Evolutionary conservation across 2,888 invertebrate species (phyloP).

Genomic region (Tupiocoris notatus): DNA sequence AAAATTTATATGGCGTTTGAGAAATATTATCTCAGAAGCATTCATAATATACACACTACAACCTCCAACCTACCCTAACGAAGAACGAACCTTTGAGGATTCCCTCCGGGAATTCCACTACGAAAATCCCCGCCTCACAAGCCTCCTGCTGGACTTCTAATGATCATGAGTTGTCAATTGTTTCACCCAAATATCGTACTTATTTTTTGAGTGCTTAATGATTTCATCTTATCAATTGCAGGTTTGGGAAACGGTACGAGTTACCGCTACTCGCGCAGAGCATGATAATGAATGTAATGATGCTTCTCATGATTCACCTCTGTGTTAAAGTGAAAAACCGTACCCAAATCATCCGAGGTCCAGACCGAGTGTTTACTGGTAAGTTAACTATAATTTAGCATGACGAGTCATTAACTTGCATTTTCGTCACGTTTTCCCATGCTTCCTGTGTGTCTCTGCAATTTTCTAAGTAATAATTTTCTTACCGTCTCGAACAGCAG

Average conservation of each 20-base stretch:
- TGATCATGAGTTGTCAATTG: no score
- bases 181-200: no score
- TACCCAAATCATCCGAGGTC: slow-evolving; percentile 61
- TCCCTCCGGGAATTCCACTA: no score
- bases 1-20: no score
- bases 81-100: no score
- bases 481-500: no score
- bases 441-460: slow-evolving; percentile 29
- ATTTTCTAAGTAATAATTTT: no score
- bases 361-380: slow-evolving; percentile 84
- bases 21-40: no score
- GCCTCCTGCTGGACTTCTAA: no score
- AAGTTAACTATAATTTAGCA: slow-evolving; percentile 47
- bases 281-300: slow-evolving; percentile 93
- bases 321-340: slow-evolving; percentile 84
- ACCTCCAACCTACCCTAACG: no score
- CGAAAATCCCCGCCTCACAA: no score
- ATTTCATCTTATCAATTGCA: slow-evolving; percentile 55
- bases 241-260: slow-evolving; percentile 99
- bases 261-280: slow-evolving; percentile 92
- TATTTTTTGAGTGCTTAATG: neutral
- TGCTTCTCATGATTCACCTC: slow-evolving; percentile 84
- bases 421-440: slow-evolving; percentile 12
- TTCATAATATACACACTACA: no score
- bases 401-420: neutral